These are phyloP conservation scores for Bombus polaris DNA, from an alignment of 1,140 invertebrate genomes.

Conservation along the genomic window DNA sequence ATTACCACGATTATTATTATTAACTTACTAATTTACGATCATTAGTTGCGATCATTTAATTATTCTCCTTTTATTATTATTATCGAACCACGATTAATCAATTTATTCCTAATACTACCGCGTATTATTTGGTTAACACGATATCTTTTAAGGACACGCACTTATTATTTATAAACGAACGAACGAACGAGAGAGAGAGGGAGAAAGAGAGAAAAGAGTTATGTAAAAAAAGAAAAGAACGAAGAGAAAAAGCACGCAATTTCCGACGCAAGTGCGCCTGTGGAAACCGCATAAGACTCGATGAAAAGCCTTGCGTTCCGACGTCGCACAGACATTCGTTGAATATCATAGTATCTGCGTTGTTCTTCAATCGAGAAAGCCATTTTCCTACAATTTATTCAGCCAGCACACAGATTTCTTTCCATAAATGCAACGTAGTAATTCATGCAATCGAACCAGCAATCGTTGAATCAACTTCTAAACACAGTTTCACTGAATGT, in stretches of 20 bases:
- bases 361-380: background rate
- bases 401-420: background rate
- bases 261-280: slow-evolving; percentile 20
- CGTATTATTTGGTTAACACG: slow-evolving; percentile 52
- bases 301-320: slow-evolving; percentile 10
- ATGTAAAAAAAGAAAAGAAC: slow-evolving; percentile 33
- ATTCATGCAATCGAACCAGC: background rate
- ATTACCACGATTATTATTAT: slow-evolving; percentile 61
- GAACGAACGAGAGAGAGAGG: slow-evolving; percentile 10
- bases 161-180: slow-evolving; percentile 62
- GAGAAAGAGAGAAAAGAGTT: background rate
- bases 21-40: slow-evolving; percentile 48
- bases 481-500: background rate
- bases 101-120: slow-evolving; percentile 46
- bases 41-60: slow-evolving; percentile 52
- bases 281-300: slow-evolving; percentile 1
- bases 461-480: background rate
- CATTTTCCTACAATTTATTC: background rate
- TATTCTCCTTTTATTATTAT: slow-evolving; percentile 61
- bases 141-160: slow-evolving; percentile 64
- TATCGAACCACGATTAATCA: slow-evolving; percentile 51
- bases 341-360: background rate
- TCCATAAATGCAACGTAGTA: background rate
- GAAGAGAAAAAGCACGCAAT: slow-evolving; percentile 31
- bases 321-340: background rate